Conservation (phyloP, 2,888 invertebrate species). For the Argyresthia goedartella region DNA sequence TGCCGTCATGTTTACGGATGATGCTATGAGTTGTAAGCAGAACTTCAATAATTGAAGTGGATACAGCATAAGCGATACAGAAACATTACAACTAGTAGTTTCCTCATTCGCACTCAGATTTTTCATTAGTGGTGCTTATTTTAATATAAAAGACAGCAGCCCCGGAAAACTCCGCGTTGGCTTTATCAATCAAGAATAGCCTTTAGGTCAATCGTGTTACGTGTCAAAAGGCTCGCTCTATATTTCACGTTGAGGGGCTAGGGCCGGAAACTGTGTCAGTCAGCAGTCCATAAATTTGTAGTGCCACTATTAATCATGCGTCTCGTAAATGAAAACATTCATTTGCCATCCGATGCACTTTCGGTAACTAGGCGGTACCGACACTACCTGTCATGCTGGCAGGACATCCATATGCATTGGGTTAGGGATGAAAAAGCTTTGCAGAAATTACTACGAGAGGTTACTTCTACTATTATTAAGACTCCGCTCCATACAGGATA, state of each 20-base stretch:
- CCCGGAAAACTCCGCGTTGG: neutral
- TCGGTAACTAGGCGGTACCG: too few species aligned
- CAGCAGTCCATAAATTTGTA: constrained; percentile 12
- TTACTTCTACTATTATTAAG: too few species aligned
- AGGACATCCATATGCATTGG: too few species aligned
- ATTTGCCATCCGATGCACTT: constrained; percentile 3
- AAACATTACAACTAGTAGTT: too few species aligned
- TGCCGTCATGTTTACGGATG: too few species aligned
- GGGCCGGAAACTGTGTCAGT: constrained; percentile 10
- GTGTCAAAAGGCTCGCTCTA: neutral
- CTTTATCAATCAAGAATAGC: neutral
- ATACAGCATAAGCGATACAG: neutral
- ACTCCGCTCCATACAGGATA: too few species aligned
- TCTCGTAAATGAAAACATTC: constrained; percentile 10
- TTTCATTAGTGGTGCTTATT: neutral
- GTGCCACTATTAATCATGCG: constrained; percentile 15
- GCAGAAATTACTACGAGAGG: too few species aligned
- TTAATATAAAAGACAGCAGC: neutral
- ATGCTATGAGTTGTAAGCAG: too few species aligned
- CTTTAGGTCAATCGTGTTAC: neutral
- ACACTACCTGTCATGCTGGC: too few species aligned
- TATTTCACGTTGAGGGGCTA: neutral
- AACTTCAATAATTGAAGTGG: neutral
- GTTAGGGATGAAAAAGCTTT: too few species aligned
- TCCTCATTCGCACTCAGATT: too few species aligned